Base-by-base conservation (phyloP, 2,888 invertebrate species). In the Calameuta idolon region DNA sequence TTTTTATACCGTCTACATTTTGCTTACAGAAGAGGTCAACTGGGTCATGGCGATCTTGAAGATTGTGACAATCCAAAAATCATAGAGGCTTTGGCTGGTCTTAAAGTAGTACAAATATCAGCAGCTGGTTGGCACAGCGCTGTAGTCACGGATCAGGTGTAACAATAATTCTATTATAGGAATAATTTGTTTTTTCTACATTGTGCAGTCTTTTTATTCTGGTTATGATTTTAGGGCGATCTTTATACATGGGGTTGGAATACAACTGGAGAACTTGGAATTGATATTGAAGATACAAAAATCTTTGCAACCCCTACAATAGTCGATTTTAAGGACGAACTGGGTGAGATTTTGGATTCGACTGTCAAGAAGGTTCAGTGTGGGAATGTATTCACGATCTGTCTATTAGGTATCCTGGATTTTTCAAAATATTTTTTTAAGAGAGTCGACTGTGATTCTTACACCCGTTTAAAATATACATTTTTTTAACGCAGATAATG, bases 201-300 rank as follows among this genome's bases (percentile, higher is more conserved):
- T 71, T 12, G 71, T 9, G 9, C 55, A 55, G 9, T 23, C 23
- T 55, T 15, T 9, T 15, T 9, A 68, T 76, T 74, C 34, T 5
- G 30, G 11, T 79, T 23, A 23, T 55, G 11, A 34, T 68, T 81
- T 75, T 31, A 93, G 90, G 97, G 97, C 23, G 98, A 98, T 90
- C 88, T 98, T 0, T 98, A 98, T 89, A 93, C 94, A 3, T 98
- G 98, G 98, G 98, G 98, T 11, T 97, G 96, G 95, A 98, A 98
- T 92, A 95, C 96, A 81, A 94, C 94, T 86, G 98, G 98, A 0
- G 97, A 98, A 91, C 92, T 98, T 30, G 98, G 98, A 11, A 90
- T 96, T 40, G 90, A 91, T 55, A 87, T 89, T 11, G 89, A 92
- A 80, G 92, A 92, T 79, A 88, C 88, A 68, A 88, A 91, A 80